Percentiles rank a stretch among this genome's conserved stretches.
These are phyloP conservation scores for Pungitius pungitius DNA, from an alignment of 2,113 vertebrate genomes.

Conservation along the genomic window DNA sequence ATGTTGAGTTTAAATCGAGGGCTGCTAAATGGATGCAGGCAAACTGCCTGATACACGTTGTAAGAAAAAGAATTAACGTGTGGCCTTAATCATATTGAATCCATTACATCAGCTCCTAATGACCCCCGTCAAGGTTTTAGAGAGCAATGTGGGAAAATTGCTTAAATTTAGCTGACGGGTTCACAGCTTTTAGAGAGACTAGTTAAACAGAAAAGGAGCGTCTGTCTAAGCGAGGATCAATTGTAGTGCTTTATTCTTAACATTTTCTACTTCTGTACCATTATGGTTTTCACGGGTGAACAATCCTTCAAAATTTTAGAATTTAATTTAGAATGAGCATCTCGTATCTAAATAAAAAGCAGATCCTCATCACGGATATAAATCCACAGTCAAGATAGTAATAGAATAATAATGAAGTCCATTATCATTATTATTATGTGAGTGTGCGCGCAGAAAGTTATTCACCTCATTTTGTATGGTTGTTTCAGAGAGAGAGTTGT, in stretches of 20 bases:
- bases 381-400: neutral
- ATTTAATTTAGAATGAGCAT: neutral
- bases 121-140: slow-evolving; percentile 18
- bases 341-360: neutral
- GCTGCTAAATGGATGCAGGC: slow-evolving; percentile 23
- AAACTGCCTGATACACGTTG: slow-evolving; percentile 41
- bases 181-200: slow-evolving; percentile 25
- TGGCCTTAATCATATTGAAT: slow-evolving; percentile 31
- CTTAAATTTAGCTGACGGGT: slow-evolving; percentile 33
- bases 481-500: neutral
- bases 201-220: neutral
- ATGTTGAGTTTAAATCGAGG: neutral
- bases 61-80: too few species aligned
- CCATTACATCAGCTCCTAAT: slow-evolving; percentile 53
- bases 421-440: neutral
- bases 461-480: neutral
- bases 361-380: neutral
- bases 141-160: slow-evolving; percentile 27
- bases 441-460: neutral
- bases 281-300: too few species aligned
- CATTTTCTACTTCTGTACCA: too few species aligned
- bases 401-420: neutral
- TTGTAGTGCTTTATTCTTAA: neutral
- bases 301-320: too few species aligned
- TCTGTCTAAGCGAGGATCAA: neutral